Percentiles rank a stretch among this genome's conserved stretches.
phyloP scores from a whole-genome alignment of 2,797 vertebrate species.

The Potorous gilbertii region DNA sequence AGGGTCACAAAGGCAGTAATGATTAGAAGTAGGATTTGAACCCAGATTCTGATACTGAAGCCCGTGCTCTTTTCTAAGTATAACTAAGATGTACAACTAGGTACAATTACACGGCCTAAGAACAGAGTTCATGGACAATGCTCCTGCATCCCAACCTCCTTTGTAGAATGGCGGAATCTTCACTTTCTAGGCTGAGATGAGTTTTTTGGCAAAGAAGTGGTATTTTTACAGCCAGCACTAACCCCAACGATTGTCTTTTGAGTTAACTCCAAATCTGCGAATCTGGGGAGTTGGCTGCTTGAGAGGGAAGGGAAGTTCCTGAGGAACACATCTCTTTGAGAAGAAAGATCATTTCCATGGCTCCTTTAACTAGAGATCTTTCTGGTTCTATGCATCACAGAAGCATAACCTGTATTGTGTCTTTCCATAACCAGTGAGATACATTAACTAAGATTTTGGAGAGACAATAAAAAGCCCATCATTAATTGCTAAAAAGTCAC shows the following conservation, averaged over 20 bases:
- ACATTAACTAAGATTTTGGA: background rate
- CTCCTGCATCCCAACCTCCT: background rate
- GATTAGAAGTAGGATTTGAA: background rate
- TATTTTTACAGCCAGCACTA: background rate
- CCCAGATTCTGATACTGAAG: background rate
- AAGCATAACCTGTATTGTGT: background rate
- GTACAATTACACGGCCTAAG: too few relatives aligned
- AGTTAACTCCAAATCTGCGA: background rate
- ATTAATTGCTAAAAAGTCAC: background rate
- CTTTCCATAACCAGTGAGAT: background rate
- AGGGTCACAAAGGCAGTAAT: background rate
- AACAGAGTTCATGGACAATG: background rate
- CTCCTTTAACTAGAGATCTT: background rate
- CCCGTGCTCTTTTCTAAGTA: background rate
- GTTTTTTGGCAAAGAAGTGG: background rate
- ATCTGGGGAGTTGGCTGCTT: background rate
- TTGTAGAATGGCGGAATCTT: background rate
- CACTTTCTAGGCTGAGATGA: background rate
- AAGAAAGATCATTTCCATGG: background rate
- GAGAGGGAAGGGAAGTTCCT: background rate
- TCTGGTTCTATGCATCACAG: background rate
- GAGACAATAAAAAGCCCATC: background rate
- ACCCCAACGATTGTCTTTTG: background rate
- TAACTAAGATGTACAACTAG: too few relatives aligned
- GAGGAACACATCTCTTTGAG: background rate